Base-by-base conservation (phyloP, 2,797 vertebrate genomes). In the Micropoecilia bifurca region DNA sequence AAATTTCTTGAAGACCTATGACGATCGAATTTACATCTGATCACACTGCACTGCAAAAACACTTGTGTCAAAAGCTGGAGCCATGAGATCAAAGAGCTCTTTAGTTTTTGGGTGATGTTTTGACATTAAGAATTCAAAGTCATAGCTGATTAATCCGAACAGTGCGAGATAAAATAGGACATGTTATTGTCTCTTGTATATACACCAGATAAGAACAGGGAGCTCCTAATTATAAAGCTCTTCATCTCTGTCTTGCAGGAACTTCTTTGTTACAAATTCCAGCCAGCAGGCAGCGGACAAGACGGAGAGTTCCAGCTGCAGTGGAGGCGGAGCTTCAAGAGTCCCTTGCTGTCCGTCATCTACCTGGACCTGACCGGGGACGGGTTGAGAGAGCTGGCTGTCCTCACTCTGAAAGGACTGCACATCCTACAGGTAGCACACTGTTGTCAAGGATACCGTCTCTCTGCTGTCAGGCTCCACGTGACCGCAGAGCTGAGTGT, bases 241-340 rank as follows among this genome's bases (percentile, higher is more conserved):
- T 80, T 1, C 30, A n/a, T 77, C 46, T 90, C 78, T 71, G 0
- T 83, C 57, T 6, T 16, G 68, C 89, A 98, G 97, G 97, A 98
- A 79, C 95, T 98, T 43, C 96, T 98, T 1, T 98, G 97, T 90
- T 98, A 98, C 83, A 97, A 97, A 84, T 97, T 96, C 81, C 83
- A 85, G 2, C 87, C 86, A 1, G 72, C 84, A 68, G 80, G 46
- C 3, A 72, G 81, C 5, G 79, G 79, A 6, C 43, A 53, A 2
- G 89, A 83, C 0, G 88, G 84, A 0, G 91, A 92, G 22, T 98
- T 97, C 89, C 90, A 87, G 81, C 92, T 97, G 68, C 85, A 96
- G 73, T 98, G 97, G 97, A 96, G 91, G 47, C 94, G 97, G 61
- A 95, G 96, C 80, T 98, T 98, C 90, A 96, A 97, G 75, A 98